Evolutionary conservation across 2,113 vertebrate genomes (phyloP), one percentile per base, ranked within the genome.

Genomic region (Chinchilla lanigera): DNA sequence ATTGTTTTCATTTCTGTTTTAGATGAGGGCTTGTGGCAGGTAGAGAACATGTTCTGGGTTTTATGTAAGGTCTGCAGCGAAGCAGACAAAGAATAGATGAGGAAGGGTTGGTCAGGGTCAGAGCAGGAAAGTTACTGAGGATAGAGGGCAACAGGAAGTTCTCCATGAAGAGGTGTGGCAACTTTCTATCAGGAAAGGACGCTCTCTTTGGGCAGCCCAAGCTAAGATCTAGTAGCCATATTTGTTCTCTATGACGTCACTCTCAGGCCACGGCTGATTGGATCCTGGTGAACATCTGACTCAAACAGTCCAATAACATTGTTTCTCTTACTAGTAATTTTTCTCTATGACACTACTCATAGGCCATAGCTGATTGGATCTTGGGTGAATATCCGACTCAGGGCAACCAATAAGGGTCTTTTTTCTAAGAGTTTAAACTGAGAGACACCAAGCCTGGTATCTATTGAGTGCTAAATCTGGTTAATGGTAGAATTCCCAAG

Each of bases 361-460:
- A 60, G 38, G 52, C 54, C 67, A 80, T 4, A 63, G 81, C 67
- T 88, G 77, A 90, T 11, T 85, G 90, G 89, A 60, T 65, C n/a
- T 58, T 1, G 28, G 7, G 56, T 65, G 30, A 89, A 52, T 67
- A 69, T 56, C 44, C 88, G 67, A 54, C 41, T 10, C 44, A 61
- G 71, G 44, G 30, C 41, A 30, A 67, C 82, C 90, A 56, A 7
- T 61, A 41, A 82, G 41, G 38, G n/a, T 73, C 63, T 30, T 91
- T 77, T 69, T 80, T 71, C 63, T 26, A 56, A 86, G 80, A 63
- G 35, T 85, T 24, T 77, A 71, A 63, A 44, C 38, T 28, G n/a
- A 69, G 73, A 92, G 33, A 73, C 58, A 19, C 22, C 0, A 28
- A 83, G 28, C 44, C 28, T 54, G 83, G 41, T 6, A 14, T 35